Evolutionary conservation across 2,797 vertebrate genomes (phyloP).

Genomic region (Gephyroberyx darwinii): DNA sequence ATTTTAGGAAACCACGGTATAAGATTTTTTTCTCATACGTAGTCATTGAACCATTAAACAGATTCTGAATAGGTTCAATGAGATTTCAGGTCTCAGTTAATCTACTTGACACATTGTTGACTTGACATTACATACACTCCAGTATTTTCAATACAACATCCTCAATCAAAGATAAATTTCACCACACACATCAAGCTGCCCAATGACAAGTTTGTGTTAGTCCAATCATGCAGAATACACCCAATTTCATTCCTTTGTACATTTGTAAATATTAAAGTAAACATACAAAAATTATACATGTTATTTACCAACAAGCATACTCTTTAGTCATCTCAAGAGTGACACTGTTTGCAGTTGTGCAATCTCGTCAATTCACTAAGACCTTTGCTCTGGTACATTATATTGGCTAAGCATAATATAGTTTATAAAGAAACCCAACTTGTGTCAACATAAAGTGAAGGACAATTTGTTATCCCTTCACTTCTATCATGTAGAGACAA

Average conservation of each 20-base stretch:
- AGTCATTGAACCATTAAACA: conserved; percentile 37
- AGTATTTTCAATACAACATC: conserved; percentile 56
- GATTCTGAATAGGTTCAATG: conserved; percentile 33
- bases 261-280: conserved; percentile 45
- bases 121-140: conserved; percentile 49
- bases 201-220: conserved; percentile 50
- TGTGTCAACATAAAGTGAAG: conserved; percentile 32
- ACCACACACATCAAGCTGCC: conserved; percentile 55
- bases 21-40: conserved; percentile 33
- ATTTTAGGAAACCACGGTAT: conserved; percentile 34
- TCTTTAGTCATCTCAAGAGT: conserved; percentile 30
- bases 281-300: conserved; percentile 46
- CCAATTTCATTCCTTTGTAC: conserved; percentile 57
- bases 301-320: conserved; percentile 21
- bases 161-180: conserved; percentile 44
- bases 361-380: not conserved
- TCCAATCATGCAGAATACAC: conserved; percentile 73
- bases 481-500: conserved; percentile 30
- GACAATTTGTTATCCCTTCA: conserved; percentile 27
- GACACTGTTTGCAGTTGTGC: conserved; percentile 23
- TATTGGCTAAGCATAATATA: conserved; percentile 37
- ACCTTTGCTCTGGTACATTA: conserved; percentile 36
- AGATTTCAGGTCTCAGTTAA: conserved; percentile 48
- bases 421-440: conserved; percentile 11
- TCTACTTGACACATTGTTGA: conserved; percentile 44